phyloP scores from a whole-genome alignment of 2,797 vertebrate species.

The Chrosomus eos region DNA sequence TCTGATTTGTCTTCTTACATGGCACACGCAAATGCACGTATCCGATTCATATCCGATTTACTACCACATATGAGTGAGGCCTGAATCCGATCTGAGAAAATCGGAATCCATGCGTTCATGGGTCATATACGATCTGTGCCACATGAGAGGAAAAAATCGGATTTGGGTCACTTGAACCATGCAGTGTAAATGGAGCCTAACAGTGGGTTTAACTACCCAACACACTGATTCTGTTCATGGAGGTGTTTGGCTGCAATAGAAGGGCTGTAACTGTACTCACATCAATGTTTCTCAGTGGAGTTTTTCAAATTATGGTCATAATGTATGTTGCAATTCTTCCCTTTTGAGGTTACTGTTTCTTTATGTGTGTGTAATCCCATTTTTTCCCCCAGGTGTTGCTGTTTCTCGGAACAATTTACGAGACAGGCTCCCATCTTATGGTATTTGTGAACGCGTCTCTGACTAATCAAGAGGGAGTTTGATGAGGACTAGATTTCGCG shows the following conservation, averaged over 20 bases:
- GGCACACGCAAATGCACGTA: no score
- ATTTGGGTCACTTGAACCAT: no score
- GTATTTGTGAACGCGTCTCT: constrained; percentile 64
- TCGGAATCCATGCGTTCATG: no score
- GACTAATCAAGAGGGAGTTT: constrained; percentile 57
- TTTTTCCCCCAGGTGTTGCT: constrained; percentile 69
- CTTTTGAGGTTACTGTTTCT: background rate
- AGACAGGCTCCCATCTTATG: constrained; percentile 72
- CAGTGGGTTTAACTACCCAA: constrained; percentile 12
- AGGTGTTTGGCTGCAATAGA: background rate
- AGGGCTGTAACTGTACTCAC: background rate
- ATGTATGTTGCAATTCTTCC: background rate
- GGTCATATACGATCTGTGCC: no score
- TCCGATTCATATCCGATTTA: no score
- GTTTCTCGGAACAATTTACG: constrained; percentile 73
- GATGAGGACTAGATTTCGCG: constrained; percentile 43
- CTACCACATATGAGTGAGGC: no score
- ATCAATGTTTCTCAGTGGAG: background rate
- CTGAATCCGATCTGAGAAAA: no score
- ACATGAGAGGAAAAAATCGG: no score
- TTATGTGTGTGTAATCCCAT: constrained; percentile 47
- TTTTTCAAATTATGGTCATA: background rate
- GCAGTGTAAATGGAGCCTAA: no score
- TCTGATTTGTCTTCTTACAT: no score
- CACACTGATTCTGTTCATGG: constrained; percentile 34